These are phyloP conservation scores for Drosophila pseudoananassae DNA, from an alignment of 1,140 invertebrate species.

Conservation along the genomic window DNA sequence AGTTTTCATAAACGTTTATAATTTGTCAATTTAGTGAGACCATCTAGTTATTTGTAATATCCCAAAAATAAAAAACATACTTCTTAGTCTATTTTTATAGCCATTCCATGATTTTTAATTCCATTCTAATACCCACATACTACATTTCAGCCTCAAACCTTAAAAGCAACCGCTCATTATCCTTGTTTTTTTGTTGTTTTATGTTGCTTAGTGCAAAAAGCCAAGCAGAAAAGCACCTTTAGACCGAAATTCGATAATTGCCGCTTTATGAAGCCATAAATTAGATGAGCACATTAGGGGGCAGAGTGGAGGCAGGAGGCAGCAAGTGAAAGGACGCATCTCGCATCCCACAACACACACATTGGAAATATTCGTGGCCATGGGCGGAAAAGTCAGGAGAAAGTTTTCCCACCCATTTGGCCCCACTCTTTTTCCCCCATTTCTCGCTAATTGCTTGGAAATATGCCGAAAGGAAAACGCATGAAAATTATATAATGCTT, in stretches of 20 bases:
- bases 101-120: neutral
- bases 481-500: conserved; percentile 26
- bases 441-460: conserved; percentile 42
- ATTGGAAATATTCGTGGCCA: conserved; percentile 1
- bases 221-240: neutral
- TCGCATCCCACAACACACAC: conserved; percentile 2
- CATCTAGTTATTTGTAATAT: too few species aligned
- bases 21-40: too few species aligned
- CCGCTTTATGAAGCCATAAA: conserved; percentile 55
- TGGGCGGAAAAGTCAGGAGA: conserved; percentile 22
- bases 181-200: neutral
- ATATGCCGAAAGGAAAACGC: conserved; percentile 26
- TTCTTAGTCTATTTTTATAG: neutral
- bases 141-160: neutral
- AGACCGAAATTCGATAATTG: conserved; percentile 41
- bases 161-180: neutral
- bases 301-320: neutral
- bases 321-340: neutral
- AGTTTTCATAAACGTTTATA: too few species aligned
- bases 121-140: neutral
- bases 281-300: conserved; percentile 40
- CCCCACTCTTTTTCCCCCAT: conserved; percentile 2
- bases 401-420: conserved; percentile 25
- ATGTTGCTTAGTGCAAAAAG: conserved; percentile 1
- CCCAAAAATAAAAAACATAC: neutral